Base-by-base conservation (phyloP, 1,140 invertebrate genomes). In the Drosophila nebulosa region DNA sequence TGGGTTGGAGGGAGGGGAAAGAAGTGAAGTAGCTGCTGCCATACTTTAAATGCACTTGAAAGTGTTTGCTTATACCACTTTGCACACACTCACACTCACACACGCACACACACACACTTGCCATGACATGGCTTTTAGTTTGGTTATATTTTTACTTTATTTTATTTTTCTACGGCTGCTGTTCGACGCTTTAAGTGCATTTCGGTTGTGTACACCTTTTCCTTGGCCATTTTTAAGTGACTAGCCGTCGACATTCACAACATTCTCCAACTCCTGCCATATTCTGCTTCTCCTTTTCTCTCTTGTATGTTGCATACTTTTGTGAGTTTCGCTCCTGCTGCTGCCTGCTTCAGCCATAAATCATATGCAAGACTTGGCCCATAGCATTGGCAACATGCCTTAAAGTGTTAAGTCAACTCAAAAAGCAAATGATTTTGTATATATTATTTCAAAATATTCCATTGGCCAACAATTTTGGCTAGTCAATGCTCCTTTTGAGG, bases 31-130 rank as follows among this genome's bases (percentile, higher is more conserved):
- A 77, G 80, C 76, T 81, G 83, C 75, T 74, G 81, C 81, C 81
- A 70, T 74, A 86, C 81, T 86, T 86, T 86, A 88, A 88, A 86
- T 86, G 81, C 81, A 86, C 81, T 86, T 66, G 69, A 81, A 78
- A 81, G 67, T 86, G 81, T 86, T 86, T 88, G 81, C 83, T 86
- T 74, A 81, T 88, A 73, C 64, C 67, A 81, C 80, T 85, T 65
- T 39, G 67, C 39, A 72, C 63, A 51, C 59, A 18, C 14, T 51
- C 46, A 64, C 63, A 69, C 51, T 57, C 27, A 55, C 26, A 59
- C 72, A 53, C 21, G 27, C 24, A 59, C 21, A 58, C 30, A 32
- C 21, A 39, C 12, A 27, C 52, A 10, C 24, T 14, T 18, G 36
- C 27, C 39, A 26, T 55, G 35, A 62, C 67, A 70, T 55, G 64